Conservation (phyloP, 1,140 invertebrate species). For the Anastrepha ludens region DNA sequence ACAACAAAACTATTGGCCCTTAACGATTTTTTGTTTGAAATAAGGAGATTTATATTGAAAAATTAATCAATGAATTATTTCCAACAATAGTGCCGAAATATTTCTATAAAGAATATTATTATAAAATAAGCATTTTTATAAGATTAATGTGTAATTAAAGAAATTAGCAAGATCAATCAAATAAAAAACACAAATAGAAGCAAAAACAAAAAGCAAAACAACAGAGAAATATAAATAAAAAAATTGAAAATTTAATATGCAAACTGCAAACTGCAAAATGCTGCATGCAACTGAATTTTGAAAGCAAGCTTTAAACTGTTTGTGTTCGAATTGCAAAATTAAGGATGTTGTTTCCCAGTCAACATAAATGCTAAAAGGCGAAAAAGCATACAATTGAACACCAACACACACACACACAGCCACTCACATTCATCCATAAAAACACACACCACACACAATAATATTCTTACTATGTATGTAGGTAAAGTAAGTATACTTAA, state of each 20-base stretch:
- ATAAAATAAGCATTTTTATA: constrained; percentile 60
- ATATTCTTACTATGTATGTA: constrained; percentile 31
- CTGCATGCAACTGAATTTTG: constrained; percentile 42
- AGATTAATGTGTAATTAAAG: constrained; percentile 54
- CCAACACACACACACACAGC: background rate
- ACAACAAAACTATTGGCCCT: constrained; percentile 56
- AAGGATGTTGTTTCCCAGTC: background rate
- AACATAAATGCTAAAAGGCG: background rate
- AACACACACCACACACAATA: background rate
- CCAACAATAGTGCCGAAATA: constrained; percentile 66
- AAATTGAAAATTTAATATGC: constrained; percentile 58
- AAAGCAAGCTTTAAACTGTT: constrained; percentile 21
- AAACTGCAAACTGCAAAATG: constrained; percentile 36
- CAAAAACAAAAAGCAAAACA: constrained; percentile 31
- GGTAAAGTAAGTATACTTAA: constrained; percentile 42
- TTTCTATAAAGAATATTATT: constrained; percentile 59
- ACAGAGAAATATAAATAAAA: constrained; percentile 57
- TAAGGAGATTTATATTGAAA: background rate
- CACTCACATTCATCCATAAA: background rate
- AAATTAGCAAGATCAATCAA: constrained; percentile 16
- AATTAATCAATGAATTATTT: constrained; percentile 59
- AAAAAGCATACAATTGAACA: constrained; percentile 11
- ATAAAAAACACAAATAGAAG: constrained; percentile 41
- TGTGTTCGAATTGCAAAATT: constrained; percentile 5
- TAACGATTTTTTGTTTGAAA: constrained; percentile 52